phyloP scores from a whole-genome alignment of 2,888 invertebrate species.

The Pachymerium ferrugineum region DNA sequence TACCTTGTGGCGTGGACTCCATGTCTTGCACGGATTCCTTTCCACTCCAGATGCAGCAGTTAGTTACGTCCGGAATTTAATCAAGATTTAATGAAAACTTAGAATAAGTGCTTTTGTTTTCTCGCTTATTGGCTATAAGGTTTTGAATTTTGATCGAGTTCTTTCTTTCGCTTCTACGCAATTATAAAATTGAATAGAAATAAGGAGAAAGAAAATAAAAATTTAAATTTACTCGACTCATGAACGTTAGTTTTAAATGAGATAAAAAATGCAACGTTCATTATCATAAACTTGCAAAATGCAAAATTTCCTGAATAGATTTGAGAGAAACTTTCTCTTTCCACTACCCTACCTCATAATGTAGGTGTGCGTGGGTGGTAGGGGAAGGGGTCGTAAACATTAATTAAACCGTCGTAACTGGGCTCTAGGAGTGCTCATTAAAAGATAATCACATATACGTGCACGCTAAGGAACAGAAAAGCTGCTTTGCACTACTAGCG shows the following conservation, averaged over 20 bases:
- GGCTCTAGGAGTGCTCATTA: not conserved
- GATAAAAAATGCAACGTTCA: not conserved
- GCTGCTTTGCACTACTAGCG: not conserved
- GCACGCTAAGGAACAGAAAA: not conserved
- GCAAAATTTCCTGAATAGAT: slow-evolving; percentile 8
- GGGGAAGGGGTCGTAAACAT: slow-evolving; percentile 4
- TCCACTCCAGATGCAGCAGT: not conserved
- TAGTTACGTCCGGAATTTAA: not conserved
- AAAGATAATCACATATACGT: slow-evolving; percentile 3
- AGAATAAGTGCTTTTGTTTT: not conserved
- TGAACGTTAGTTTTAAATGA: not conserved
- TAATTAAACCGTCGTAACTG: slow-evolving; percentile 13
- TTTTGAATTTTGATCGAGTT: not conserved
- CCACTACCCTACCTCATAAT: not conserved
- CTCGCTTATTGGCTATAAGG: no score
- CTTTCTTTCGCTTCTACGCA: not conserved
- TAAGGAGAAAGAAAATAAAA: not conserved
- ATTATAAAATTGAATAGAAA: not conserved
- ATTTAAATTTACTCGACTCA: no score
- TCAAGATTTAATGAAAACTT: not conserved
- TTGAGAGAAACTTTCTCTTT: not conserved
- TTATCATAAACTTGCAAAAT: not conserved
- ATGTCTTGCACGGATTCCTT: not conserved
- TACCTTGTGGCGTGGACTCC: no score
- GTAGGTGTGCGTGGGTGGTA: slow-evolving; percentile 4